Evolutionary conservation across 2,888 invertebrate genomes (phyloP), one percentile per base, ranked within the genome.

Genomic region (Drosophila ustulata): DNA sequence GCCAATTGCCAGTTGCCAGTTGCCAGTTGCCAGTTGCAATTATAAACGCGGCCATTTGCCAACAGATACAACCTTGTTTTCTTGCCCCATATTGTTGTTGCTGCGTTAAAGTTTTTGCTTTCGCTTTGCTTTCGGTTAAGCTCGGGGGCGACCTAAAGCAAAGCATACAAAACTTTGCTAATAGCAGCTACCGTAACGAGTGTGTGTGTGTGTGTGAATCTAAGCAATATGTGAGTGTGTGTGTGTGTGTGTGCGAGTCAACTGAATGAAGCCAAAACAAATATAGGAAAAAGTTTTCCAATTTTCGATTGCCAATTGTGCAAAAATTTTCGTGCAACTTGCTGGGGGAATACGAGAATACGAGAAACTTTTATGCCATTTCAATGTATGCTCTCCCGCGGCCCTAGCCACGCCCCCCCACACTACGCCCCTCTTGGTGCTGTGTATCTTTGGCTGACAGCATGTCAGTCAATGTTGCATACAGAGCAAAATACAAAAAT

Each of bases 251-350:
- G 43, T 61, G 41, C 68, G 55, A 78, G 82, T 75, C 86, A 79
- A 85, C 86, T 83, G 79, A 85, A 85, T 85, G 88, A 88, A 85
- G 83, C 78, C 86, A 85, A 85, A 88, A 85, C 85, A 85, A 85
- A 85, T 85, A 85, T 85, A 74, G 86, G 85, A 72, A 88, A 85
- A 85, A 85, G 77, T 85, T 88, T 85, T 85, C 85, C 85, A 85
- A 85, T 85, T 85, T 85, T 85, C 85, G 85, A 85, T 85, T 85
- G 85, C 86, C 85, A 85, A 85, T 85, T 85, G 85, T 88, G 88
- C 86, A 81, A 74, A 76, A 88, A 76, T 76, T 73, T 75, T 75
- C 76, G 74, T 81, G 71, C 71, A 77, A 78, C 87, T 78, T 76
- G 82, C 78, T 84, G 56, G 74, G 85, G 82, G 80, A 88, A 81